Evolutionary conservation across 2,888 invertebrate genomes (phyloP), one percentile per base, ranked within the genome.

Genomic region (Ennomos fuscantarius): DNA sequence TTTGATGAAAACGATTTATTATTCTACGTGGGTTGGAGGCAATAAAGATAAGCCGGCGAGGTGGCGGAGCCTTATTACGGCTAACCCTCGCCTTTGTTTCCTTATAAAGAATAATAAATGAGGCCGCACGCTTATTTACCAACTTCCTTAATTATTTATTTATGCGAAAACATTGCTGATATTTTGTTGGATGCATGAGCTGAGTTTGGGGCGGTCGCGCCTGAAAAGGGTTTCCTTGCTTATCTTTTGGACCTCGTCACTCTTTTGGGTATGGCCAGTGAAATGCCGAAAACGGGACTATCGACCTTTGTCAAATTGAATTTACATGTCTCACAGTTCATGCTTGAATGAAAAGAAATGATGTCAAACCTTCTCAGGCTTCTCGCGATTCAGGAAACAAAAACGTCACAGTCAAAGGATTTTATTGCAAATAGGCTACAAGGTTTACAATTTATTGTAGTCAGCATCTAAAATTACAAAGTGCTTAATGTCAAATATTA

Each of bases 1-100:
- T 92, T 92, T 92, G 92, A 92, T 92, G 92, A 92, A 92, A 92
- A 92, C 92, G 92, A 92, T 92, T 92, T 92, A 92, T 92, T 92
- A 92, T 92, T 92, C 92, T 92, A 92, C 92, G 92, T 92, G 92
- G 92, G 92, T 91, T 92, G 91, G 92, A 91, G 89, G 92, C 92
- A 92, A 92, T 92, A 92, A 92, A 92, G 92, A 92, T 92, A 92
- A 92, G 92, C 92, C 91, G 81, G 89, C 89, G 89, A 92, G 92
- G 92, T 92, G 92, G 90, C 90, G 89, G 87, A 86, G 92, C 92
- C 92, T 92, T 92, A 92, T 92, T 92, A 92, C 91, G 91, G 88
- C 91, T 92, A 92, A 91, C 92, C 92, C 92, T 91, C 92, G 91
- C 92, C 89, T 90, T 92, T 92, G 92, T 92, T 92, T 92, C 90